Evolutionary conservation across 2,797 vertebrate genomes (phyloP), one percentile per base, ranked within the genome.

Genomic region (Syncerus caffer): DNA sequence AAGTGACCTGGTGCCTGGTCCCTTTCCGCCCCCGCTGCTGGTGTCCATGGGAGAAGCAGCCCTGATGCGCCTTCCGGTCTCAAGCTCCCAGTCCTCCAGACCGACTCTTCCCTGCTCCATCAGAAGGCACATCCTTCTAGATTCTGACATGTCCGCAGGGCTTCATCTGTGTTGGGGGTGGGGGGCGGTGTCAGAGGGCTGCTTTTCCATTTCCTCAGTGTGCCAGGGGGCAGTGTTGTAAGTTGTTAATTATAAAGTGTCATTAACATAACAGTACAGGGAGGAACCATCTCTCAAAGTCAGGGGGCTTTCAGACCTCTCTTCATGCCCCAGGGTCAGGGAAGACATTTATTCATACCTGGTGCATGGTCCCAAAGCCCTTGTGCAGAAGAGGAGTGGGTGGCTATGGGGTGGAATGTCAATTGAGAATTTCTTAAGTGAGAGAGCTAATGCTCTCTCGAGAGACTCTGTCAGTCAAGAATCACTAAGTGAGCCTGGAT

Each of bases 141-240:
- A 23, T 85, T 57, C 86, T 64, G 62, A 14, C 7, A 6, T 29
- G 25, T 71, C 62, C 5, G 38, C 45, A 78, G 15, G 7, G 14
- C 25, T 85, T n/a, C 85, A 25, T 93, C 67, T 19, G 7, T 6
- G 4, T 47, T 47, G 47, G 47, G 11, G 47, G 47, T 11, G 7
- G 3, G 42, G 62, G 23, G 14, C 27, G 76, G 64, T 93, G 21
- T 95, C 89, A 86, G 80, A 87, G 53, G 87, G 57, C 71, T 67
- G 86, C 62, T 16, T 84, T 60, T 50, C 86, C 89, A 87, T 89
- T 96, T 96, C 91, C 95, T 94, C 31, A 31, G 7, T 21, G 1
- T 55, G 55, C 74, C 31, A 3, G 2, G n/a, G 71, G 84, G 42
- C 71, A 90, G 8, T 27, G 42, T 71, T 87, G 34, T 53, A 45